Evolutionary conservation across 2,797 vertebrate genomes (phyloP).

Genomic region (Karalla daura): DNA sequence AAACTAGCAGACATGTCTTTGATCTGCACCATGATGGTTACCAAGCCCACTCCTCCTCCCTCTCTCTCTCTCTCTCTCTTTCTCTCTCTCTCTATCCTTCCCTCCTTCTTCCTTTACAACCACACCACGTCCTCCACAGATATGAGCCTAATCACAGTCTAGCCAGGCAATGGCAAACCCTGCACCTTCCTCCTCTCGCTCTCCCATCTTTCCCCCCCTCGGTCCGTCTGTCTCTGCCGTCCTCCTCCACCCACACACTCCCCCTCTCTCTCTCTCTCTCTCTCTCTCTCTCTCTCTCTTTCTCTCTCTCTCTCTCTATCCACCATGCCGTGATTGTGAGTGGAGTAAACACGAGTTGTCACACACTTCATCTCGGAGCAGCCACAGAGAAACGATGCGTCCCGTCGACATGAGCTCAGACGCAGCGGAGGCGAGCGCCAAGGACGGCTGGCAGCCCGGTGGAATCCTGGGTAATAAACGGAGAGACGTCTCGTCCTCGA

Average conservation of each 20-base stretch:
- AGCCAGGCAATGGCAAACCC: constrained; percentile 28
- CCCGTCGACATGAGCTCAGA: constrained; percentile 28
- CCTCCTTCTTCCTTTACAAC: constrained; percentile 28
- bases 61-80: neutral
- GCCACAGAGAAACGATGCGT: constrained; percentile 50
- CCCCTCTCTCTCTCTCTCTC: constrained; percentile 3
- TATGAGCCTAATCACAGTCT: constrained; percentile 53
- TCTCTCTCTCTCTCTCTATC: constrained; percentile 21
- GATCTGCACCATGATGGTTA: constrained; percentile 75
- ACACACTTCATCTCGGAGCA: constrained; percentile 34
- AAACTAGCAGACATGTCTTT: constrained; percentile 71
- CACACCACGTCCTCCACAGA: constrained; percentile 43
- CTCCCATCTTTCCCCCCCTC: neutral
- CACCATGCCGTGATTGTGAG: constrained; percentile 32
- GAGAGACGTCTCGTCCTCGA: constrained; percentile 25
- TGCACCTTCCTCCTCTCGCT: constrained; percentile 13
- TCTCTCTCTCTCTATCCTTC: too few species aligned
- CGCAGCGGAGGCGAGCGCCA: neutral
- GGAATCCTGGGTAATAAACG: constrained; percentile 52
- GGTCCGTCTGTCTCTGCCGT: constrained; percentile 3
- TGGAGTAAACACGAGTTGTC: constrained; percentile 61
- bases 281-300: constrained; percentile 25
- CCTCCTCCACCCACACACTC: neutral
- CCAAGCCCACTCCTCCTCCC: constrained; percentile 40
- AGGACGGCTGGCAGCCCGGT: constrained; percentile 44